Evolutionary conservation across 2,888 invertebrate species (phyloP), one percentile per base, ranked within the genome.

Genomic region (Toxonevra muliebris): DNA sequence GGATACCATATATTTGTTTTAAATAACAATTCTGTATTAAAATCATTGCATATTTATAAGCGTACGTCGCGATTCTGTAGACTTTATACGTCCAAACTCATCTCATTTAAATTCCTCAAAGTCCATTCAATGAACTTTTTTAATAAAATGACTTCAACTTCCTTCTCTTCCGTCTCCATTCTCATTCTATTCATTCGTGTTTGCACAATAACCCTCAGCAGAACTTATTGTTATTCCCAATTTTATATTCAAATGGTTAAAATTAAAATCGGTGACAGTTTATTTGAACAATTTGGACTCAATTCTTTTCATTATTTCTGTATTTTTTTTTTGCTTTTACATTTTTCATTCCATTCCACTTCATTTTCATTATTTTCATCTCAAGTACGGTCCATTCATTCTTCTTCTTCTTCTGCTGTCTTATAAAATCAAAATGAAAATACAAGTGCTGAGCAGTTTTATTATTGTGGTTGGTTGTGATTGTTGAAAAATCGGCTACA

Each of bases 221-320:
- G n/a, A 42, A 55, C 43, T 63, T 69, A 48, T 68, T 71, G 63
- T 66, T 68, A 61, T 65, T 67, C 52, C 17, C 58, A 69, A 69
- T 71, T 71, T 64, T 68, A 61, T 74, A 77, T 77, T 77, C 76
- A 77, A 78, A 78, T 78, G 71, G 73, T 69, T 69, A 54, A 73
- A 74, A 73, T 75, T 73, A 75, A 74, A 78, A 78, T 74, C 76
- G 70, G 74, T 77, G 77, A 80, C 80, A 78, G 72, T 78, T 79
- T 78, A 76, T 74, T 78, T 77, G 76, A 65, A 65, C 69, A 70
- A 68, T 74, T 72, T 68, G 65, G 66, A 71, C 71, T 71, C 63
- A 73, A 73, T 74, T 66, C 65, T 66, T 68, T 69, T 66, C 17
- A 58, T 45, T 60, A 20, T 65, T 61, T 62, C 53, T 57, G 57